phyloP scores from a whole-genome alignment of 2,113 vertebrate species.

The Ailuropoda melanoleuca region DNA sequence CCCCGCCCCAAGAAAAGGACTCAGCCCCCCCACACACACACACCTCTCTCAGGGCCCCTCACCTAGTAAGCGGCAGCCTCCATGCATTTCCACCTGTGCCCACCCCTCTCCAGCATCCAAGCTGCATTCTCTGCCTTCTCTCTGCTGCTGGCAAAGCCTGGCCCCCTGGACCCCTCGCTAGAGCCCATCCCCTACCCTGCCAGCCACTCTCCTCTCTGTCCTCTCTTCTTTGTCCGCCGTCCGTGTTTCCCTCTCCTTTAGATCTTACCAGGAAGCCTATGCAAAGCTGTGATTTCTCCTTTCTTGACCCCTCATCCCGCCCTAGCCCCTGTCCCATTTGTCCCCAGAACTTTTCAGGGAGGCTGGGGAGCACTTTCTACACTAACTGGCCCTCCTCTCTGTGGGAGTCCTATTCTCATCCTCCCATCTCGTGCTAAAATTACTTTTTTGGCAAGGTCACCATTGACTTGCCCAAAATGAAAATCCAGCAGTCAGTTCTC shows the following conservation, averaged over 20 bases:
- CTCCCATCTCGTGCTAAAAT: neutral
- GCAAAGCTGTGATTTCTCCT: neutral
- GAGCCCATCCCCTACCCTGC: too few species aligned
- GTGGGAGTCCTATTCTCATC: neutral
- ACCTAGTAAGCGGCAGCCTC: fast-evolving
- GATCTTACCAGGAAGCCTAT: neutral
- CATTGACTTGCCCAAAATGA: neutral
- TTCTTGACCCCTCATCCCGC: neutral
- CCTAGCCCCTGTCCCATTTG: neutral
- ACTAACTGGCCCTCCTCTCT: neutral
- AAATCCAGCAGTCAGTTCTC: neutral
- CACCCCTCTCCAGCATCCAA: neutral
- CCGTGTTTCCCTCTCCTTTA: neutral
- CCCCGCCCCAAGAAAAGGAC: too few species aligned
- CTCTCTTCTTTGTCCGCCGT: neutral
- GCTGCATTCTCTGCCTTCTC: neutral
- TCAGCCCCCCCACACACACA: too few species aligned
- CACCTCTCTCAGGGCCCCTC: neutral
- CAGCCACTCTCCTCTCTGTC: neutral
- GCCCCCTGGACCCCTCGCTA: neutral
- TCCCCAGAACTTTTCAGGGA: neutral
- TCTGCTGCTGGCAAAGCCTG: neutral
- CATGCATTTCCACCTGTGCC: neutral
- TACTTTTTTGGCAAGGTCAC: neutral
- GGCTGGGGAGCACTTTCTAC: neutral